phyloP scores from a whole-genome alignment of 1,140 invertebrate species.

The Drosophila miranda region DNA sequence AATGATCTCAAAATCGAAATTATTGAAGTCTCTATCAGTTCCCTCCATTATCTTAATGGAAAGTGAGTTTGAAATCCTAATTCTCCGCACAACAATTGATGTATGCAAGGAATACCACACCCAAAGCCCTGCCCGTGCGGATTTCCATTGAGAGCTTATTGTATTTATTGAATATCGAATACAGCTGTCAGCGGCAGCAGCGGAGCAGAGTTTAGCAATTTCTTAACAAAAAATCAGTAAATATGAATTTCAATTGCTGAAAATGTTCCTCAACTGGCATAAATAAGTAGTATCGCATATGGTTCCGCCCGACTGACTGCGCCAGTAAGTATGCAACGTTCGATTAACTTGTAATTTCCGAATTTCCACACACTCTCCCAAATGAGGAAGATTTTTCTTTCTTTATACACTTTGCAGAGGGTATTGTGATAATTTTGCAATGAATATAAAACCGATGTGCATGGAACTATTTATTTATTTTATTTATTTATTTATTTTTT shows the following conservation, averaged over 20 bases:
- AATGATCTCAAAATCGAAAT: neutral
- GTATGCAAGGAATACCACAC: slow-evolving; percentile 21
- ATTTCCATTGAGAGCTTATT: slow-evolving; percentile 5
- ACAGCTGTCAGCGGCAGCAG: slow-evolving; percentile 12
- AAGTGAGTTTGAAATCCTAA: neutral
- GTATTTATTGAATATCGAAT: slow-evolving; percentile 31
- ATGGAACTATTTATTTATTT: too few relatives aligned
- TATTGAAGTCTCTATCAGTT: neutral
- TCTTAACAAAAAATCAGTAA: slow-evolving; percentile 44
- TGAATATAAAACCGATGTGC: too few relatives aligned
- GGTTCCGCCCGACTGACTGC: slow-evolving; percentile 26
- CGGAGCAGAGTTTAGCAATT: neutral
- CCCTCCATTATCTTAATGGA: slow-evolving; percentile 18
- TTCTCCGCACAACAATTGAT: neutral
- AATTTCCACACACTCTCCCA: neutral
- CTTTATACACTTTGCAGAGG: too few relatives aligned
- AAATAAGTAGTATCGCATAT: slow-evolving; percentile 48
- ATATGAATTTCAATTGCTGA: slow-evolving; percentile 53
- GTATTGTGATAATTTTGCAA: too few relatives aligned
- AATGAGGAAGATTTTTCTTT: neutral
- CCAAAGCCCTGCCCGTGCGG: slow-evolving; percentile 2
- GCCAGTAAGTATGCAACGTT: slow-evolving; percentile 62
- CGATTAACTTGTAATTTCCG: neutral
- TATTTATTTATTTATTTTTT: too few relatives aligned
- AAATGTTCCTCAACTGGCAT: slow-evolving; percentile 15